A percentile compares a stretch with the other conserved stretches of the same genome.
Evolutionary conservation across 2,113 vertebrate genomes (phyloP).

Genomic region (Clarias batrachus): DNA sequence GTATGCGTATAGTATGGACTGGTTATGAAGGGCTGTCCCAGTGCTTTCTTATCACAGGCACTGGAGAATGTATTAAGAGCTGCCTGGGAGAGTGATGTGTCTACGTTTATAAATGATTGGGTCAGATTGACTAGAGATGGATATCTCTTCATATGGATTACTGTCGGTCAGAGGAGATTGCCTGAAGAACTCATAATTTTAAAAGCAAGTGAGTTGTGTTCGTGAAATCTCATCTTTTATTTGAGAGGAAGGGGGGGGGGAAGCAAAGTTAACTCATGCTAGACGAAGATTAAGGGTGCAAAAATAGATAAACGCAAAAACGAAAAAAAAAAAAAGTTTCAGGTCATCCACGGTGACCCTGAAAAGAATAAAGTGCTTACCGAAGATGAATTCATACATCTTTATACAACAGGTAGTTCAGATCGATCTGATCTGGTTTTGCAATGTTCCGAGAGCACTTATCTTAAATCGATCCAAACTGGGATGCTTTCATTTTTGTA

Average conservation of each 20-base stretch:
- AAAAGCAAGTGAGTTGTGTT: background rate
- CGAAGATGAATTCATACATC: background rate
- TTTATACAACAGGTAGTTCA: background rate
- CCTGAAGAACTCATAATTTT: constrained; percentile 5
- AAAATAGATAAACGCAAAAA: background rate
- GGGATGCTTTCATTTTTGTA: background rate
- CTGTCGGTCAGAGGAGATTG: background rate
- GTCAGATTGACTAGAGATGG: constrained; percentile 19
- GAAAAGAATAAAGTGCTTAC: background rate
- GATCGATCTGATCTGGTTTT: background rate
- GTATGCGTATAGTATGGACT: background rate
- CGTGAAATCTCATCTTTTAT: background rate
- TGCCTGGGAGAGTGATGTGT: constrained; percentile 15
- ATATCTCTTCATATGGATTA: background rate
- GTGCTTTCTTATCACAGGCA: constrained; percentile 1
- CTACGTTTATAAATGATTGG: constrained; percentile 11
- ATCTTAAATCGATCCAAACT: background rate
- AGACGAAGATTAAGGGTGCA: background rate
- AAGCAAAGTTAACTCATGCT: background rate
- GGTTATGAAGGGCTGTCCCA: background rate
- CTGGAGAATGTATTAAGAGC: constrained; percentile 16
- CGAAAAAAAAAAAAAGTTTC: no score
- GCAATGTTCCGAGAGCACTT: background rate
- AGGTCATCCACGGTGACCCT: background rate
- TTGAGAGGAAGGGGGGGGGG: background rate